Evolutionary conservation across 2,113 vertebrate genomes (phyloP), one percentile per base, ranked within the genome.

Genomic region (Xerus inauris): DNA sequence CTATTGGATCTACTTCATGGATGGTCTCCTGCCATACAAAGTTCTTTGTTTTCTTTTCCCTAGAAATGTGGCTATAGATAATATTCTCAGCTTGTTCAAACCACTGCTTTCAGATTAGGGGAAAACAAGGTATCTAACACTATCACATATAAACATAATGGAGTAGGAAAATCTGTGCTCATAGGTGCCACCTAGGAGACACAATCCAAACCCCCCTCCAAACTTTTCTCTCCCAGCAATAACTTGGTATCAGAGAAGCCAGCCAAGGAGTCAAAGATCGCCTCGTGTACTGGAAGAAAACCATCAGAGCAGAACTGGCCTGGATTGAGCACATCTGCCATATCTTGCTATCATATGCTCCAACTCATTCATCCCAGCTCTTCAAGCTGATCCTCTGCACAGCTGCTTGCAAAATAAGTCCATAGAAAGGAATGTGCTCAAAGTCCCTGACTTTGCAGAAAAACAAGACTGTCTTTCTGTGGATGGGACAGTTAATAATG

Each of bases 261-360:
- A 96, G 73, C 26, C 67, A 95, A 90, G 71, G 73, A 92, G 59
- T 96, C 45, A 95, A 40, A 67, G 54, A 87, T 97, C 65, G 96
- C 28, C 62, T 77, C 54, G 87, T 83, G 38, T 95, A 49, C 82
- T 97, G 32, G 35, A 96, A 89, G 54, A 96, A 42, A 94, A 45
- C 47, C 51, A 83, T 1, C 64, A 45, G 67, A 77, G 28, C 3
- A 1, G 54, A 95, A 87, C 47, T 54, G n/a, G 32, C 32, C 54
- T 95, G 57, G 14, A 72, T 12, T 69, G 42, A 86, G 64, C 57
- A 96, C n/a, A 59, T 79, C 95, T 92, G 49, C 40, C 57, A 86
- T 85, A 91, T 92, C 42, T 49, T 95, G 54, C 35, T 76, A 51
- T 42, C 76, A 71, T 28, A 32, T 80, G 26, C 69, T 96, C 42